Conservation (phyloP, 2,888 invertebrate genomes). For the Allacma fusca region DNA sequence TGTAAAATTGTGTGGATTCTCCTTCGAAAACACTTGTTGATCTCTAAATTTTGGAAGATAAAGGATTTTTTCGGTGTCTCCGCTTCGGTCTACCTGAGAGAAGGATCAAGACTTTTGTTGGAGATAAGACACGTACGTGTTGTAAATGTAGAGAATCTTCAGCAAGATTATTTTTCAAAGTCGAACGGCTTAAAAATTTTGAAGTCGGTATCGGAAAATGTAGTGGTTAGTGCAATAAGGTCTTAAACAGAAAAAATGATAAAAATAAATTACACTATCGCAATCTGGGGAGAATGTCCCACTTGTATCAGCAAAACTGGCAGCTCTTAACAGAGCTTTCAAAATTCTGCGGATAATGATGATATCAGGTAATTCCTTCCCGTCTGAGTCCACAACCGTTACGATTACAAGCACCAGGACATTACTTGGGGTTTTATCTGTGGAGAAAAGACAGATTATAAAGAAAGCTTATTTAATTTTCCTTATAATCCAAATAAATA, state of each 20-base stretch:
- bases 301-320: background rate
- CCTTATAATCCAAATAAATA: too few species aligned
- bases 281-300: background rate
- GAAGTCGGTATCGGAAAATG: too few species aligned
- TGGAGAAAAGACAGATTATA: background rate
- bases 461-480: background rate
- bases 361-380: background rate
- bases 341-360: conserved; percentile 7
- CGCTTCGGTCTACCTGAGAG: too few species aligned
- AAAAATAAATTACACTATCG: too few species aligned
- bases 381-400: background rate
- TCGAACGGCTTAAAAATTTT: too few species aligned
- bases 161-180: too few species aligned
- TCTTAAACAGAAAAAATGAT: too few species aligned
- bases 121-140: too few species aligned
- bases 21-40: background rate
- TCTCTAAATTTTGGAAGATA: background rate
- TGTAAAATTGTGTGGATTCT: background rate
- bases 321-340: background rate
- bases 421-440: background rate
- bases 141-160: too few species aligned
- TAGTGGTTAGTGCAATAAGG: too few species aligned
- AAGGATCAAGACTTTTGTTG: too few species aligned
- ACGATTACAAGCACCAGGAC: background rate
- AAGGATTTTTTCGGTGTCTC: too few species aligned